Evolutionary conservation across 2,797 vertebrate genomes (phyloP).

Genomic region (Merluccius polli): DNA sequence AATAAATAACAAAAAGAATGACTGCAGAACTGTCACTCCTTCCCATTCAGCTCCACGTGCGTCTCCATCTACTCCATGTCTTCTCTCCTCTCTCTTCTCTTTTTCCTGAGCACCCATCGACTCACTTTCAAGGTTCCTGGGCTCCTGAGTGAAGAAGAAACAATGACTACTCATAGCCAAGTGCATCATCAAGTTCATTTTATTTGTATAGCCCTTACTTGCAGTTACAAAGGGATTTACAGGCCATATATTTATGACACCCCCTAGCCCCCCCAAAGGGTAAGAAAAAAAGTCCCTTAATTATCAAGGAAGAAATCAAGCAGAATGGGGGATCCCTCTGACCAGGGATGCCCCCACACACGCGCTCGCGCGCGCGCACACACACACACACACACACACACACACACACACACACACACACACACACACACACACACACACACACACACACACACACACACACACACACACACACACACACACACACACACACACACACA

Average conservation of each 20-base stretch:
- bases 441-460: not conserved
- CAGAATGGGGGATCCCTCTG: no score
- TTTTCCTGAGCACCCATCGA: not conserved
- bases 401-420: no score
- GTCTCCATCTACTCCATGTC: not conserved
- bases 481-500: not conserved
- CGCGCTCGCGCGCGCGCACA: no score
- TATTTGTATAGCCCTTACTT: no score
- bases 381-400: not conserved
- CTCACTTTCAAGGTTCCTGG: not conserved
- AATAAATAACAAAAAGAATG: not conserved
- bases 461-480: conserved; percentile 2
- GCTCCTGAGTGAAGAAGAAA: not conserved
- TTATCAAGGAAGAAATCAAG: no score
- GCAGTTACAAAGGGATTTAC: no score
- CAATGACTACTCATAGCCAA: conserved; percentile 32
- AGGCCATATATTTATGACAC: no score
- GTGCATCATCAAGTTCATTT: no score
- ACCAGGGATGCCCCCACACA: no score
- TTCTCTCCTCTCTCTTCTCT: not conserved
- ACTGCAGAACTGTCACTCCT: not conserved
- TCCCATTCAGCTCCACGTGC: not conserved
- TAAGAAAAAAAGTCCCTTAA: no score
- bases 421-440: no score
- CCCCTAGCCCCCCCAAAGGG: no score